Base-by-base conservation (phyloP, 2,797 vertebrate species). In the Streptopelia turtur region DNA sequence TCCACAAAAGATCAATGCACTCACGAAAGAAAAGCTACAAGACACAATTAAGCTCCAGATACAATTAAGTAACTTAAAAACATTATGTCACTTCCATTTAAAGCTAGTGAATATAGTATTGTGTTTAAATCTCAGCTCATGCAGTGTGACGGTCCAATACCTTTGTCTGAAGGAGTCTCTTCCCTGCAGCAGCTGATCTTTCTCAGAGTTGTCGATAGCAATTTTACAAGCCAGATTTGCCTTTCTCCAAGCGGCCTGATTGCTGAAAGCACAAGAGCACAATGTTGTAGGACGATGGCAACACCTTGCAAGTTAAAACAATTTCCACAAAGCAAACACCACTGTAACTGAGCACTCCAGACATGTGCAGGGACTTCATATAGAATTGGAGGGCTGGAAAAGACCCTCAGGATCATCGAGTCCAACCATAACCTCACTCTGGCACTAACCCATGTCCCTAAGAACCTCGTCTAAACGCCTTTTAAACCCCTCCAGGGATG, bases 231-330 rank as follows among this genome's bases (percentile, higher is more conserved):
- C 98, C 37, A 99, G 98, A 96, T 99, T 99, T 68, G 99, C 99
- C 95, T 99, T 99, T 96, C 99, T 99, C 99, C 99, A 99, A 49
- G 98, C 98, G 5, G 98, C 99, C 98, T 99, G 99, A 90, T 99
- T 99, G 98, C 99, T 99, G 97, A 86, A 98, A 98, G 80, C 76
- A 94, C 68, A 96, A 88, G 57, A 61, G 80, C 28, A 87, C 55
- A 64, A 22, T 5, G 21, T 31, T 88, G 75, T 55, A 66, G 68
- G 0, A 4, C 1, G n/a, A 85, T 0, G 1, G 55, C 9, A 63
- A 86, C 63, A 28, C 33, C 25, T 4, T 14, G 37, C n/a, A 87
- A 85, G 35, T 4, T 2, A 41, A 80, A 49, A 16, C n/a, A 21
- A 13, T 17, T 39, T 75, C 52, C 80, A 83, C 16, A 72, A 81